These are phyloP conservation scores for Prinia subflava DNA, from an alignment of 2,113 vertebrate genomes.

Conservation along the genomic window DNA sequence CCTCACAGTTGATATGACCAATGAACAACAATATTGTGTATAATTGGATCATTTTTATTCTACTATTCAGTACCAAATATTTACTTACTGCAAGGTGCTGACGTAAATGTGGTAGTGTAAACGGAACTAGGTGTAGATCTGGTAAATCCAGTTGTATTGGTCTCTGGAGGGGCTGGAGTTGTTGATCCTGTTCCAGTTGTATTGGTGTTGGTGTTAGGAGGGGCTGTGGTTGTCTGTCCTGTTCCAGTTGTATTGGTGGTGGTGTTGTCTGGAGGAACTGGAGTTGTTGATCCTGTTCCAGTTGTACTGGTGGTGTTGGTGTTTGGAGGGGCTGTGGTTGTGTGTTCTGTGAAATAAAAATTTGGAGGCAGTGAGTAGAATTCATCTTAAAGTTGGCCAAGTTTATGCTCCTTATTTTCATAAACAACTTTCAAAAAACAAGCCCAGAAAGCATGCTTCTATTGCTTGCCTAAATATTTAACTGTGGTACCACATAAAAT, in stretches of 20 bases:
- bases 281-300: neutral
- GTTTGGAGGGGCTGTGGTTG: neutral
- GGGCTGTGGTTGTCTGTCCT: accelerated
- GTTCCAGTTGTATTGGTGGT: neutral
- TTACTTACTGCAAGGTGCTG: slow-evolving; percentile 29
- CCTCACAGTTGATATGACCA: neutral
- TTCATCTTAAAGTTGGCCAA: neutral
- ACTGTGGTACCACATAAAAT: neutral
- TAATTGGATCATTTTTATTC: neutral
- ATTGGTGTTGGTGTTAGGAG: neutral
- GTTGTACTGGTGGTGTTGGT: neutral
- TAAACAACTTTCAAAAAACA: neutral
- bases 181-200: no score
- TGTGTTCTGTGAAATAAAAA: neutral
- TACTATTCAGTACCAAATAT: neutral
- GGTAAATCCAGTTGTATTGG: neutral
- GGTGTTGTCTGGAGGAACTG: neutral
- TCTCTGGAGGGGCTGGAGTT: neutral
- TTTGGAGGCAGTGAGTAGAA: neutral
- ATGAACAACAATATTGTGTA: neutral
- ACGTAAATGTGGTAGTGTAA: neutral
- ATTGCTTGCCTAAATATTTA: neutral
- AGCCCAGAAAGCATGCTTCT: neutral
- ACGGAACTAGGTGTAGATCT: neutral
- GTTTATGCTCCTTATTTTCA: neutral